These are phyloP conservation scores for Tetragonula carbonaria DNA, from an alignment of 2,888 invertebrate genomes.

Conservation along the genomic window DNA sequence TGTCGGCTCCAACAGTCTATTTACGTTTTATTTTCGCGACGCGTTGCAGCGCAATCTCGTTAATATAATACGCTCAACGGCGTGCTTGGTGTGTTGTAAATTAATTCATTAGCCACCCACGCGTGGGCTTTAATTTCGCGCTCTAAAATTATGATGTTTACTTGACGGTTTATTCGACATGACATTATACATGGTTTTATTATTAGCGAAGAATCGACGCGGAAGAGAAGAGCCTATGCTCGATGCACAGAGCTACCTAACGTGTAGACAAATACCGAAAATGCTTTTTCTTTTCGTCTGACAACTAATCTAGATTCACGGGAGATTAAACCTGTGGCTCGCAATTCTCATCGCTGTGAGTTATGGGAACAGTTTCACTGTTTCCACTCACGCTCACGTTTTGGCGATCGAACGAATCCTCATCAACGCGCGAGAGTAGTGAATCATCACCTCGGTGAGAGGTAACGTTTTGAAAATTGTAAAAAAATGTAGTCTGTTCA, in stretches of 20 bases:
- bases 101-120: conserved; percentile 27
- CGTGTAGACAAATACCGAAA: not conserved
- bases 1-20: not conserved
- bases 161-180: not conserved
- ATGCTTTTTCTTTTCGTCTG: conserved; percentile 7
- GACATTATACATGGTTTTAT: not conserved
- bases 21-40: not conserved
- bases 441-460: not conserved
- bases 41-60: conserved; percentile 8
- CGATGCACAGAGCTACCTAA: not conserved
- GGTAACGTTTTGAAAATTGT: not conserved
- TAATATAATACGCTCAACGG: conserved; percentile 13
- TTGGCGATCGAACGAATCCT: not conserved
- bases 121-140: conserved; percentile 3
- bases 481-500: no score
- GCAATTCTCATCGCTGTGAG: conserved; percentile 15
- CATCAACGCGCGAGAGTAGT: not conserved
- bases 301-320: conserved; percentile 37
- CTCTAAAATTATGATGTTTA: conserved; percentile 16
- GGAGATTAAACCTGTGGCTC: conserved; percentile 37
- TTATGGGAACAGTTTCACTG: not conserved
- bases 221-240: no score
- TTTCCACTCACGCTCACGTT: not conserved
- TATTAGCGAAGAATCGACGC: conserved; percentile 1
- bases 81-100: not conserved